Conservation (phyloP, 2,888 invertebrate genomes). For the Hydropsyche betteni region DNA sequence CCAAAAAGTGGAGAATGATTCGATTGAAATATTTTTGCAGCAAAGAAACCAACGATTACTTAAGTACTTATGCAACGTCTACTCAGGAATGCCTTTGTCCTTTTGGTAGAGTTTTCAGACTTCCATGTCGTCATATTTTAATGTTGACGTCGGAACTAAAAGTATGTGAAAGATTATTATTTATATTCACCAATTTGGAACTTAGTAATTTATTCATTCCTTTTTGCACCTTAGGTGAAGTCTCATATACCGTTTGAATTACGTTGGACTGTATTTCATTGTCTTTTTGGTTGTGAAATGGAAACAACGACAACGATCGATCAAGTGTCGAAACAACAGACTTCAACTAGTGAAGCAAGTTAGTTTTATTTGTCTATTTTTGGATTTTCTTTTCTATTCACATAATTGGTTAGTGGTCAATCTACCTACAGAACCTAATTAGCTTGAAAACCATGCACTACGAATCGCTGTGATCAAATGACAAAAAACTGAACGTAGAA, state of each 20-base stretch:
- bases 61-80: conserved; percentile 64
- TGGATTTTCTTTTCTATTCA: too few species aligned
- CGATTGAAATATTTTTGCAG: conserved; percentile 20
- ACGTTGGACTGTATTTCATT: conserved; percentile 65
- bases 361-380: too few species aligned
- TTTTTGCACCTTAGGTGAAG: conserved; percentile 58
- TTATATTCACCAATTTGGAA: neutral
- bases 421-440: too few species aligned
- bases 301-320: conserved; percentile 44
- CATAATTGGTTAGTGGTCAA: too few species aligned
- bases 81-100: conserved; percentile 65
- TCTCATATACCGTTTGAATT: conserved; percentile 66
- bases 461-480: too few species aligned
- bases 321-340: neutral
- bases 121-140: conserved; percentile 64
- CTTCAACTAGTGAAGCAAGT: neutral
- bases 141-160: conserved; percentile 65
- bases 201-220: neutral
- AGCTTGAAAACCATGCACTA: too few species aligned
- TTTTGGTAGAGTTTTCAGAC: conserved; percentile 65
- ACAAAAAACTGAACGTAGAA: too few species aligned
- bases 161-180: conserved; percentile 53
- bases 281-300: conserved; percentile 63
- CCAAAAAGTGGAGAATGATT: too few species aligned
- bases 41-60: conserved; percentile 54